These are phyloP conservation scores for Dendrolimus punctatus DNA, from an alignment of 1,140 invertebrate genomes.

Conservation along the genomic window DNA sequence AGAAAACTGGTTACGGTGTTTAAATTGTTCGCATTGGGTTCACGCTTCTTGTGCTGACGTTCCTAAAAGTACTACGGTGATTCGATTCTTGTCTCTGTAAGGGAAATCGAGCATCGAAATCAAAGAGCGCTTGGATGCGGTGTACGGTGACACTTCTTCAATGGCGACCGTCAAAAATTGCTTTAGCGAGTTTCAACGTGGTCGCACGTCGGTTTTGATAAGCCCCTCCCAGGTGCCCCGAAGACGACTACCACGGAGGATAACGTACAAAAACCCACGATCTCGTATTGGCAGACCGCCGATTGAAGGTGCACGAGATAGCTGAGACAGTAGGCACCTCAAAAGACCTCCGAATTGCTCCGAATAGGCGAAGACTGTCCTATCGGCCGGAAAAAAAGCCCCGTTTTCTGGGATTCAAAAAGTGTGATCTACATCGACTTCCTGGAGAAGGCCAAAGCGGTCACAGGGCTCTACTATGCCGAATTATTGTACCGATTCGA, in stretches of 20 bases:
- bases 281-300: conserved; percentile 27
- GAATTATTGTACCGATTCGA: conserved; percentile 14
- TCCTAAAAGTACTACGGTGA: too few species aligned
- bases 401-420: conserved; percentile 46
- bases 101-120: conserved; percentile 15
- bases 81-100: conserved; percentile 13
- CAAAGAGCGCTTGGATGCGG: conserved; percentile 25
- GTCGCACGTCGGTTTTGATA: conserved; percentile 33
- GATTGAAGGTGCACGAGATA: conserved; percentile 31
- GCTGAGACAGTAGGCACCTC: conserved; percentile 25
- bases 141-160: too few species aligned
- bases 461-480: too few species aligned
- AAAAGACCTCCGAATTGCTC: conserved; percentile 28
- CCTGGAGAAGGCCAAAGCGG: conserved; percentile 33
- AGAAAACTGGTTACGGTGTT: too few species aligned
- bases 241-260: conserved; percentile 27
- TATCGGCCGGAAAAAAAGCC: conserved; percentile 31
- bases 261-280: conserved; percentile 33
- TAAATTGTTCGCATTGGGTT: too few species aligned
- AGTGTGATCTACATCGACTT: conserved; percentile 28
- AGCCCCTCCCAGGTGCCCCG: conserved; percentile 27
- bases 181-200: conserved; percentile 36
- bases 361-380: conserved; percentile 40
- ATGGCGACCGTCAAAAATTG: conserved; percentile 29
- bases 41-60: too few species aligned